Evolutionary conservation across 1,140 invertebrate genomes (phyloP).

Genomic region (Aleiodes sp.): DNA sequence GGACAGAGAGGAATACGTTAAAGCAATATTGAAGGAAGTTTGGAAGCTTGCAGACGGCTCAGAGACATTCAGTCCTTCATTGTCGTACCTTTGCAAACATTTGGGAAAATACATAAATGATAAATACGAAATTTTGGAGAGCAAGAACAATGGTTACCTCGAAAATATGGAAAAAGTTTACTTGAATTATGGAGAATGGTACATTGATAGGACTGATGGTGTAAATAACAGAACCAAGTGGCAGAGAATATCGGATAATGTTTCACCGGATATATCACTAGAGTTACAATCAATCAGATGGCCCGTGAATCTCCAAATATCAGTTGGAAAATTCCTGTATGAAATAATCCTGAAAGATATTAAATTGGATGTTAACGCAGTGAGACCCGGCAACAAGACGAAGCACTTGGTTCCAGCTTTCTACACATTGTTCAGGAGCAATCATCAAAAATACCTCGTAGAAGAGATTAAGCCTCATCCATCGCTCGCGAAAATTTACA

Average conservation of each 20-base stretch:
- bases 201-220: conserved; percentile 63
- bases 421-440: conserved; percentile 80
- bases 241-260: conserved; percentile 72
- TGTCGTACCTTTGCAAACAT: conserved; percentile 72
- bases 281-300: conserved; percentile 71
- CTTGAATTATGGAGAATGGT: conserved; percentile 76
- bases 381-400: conserved; percentile 68
- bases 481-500: conserved; percentile 73
- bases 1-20: conserved; percentile 72
- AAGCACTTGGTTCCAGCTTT: conserved; percentile 74
- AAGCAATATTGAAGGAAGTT: conserved; percentile 74
- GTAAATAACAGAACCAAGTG: conserved; percentile 78
- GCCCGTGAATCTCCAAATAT: conserved; percentile 70
- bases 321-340: conserved; percentile 85
- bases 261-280: conserved; percentile 67
- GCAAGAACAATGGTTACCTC: conserved; percentile 72
- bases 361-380: conserved; percentile 79
- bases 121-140: conserved; percentile 68
- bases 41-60: conserved; percentile 76
- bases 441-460: conserved; percentile 68
- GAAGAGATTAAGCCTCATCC: conserved; percentile 87
- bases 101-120: conserved; percentile 75
- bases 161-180: conserved; percentile 77
- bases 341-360: conserved; percentile 87
- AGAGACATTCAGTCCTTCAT: conserved; percentile 80